These are phyloP conservation scores for Chouioia cunea DNA, from an alignment of 2,888 invertebrate genomes.

Conservation along the genomic window DNA sequence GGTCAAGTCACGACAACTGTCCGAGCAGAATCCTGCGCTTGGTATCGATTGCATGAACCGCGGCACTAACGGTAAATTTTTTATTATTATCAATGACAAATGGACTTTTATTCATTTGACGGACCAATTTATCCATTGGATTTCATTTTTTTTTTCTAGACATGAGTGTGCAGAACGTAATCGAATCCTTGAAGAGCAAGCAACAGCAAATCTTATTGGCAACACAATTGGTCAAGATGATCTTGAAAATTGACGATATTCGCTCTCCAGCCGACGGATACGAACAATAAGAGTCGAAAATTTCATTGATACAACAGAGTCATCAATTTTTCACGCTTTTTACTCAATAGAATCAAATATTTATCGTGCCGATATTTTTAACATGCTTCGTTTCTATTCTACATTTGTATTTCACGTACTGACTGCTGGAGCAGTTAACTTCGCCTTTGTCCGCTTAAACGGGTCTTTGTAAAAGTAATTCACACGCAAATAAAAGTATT, in stretches of 20 bases:
- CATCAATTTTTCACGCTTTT: conserved; percentile 19
- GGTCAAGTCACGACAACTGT: conserved; percentile 88
- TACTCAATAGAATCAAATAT: conserved; percentile 34
- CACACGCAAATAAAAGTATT: conserved; percentile 44
- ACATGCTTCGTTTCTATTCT: conserved; percentile 36
- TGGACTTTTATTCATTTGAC: conserved; percentile 7
- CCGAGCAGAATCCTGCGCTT: conserved; percentile 85
- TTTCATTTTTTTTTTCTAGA: conserved; percentile 70
- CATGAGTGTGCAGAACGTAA: conserved; percentile 95
- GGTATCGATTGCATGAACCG: conserved; percentile 96
- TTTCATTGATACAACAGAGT: conserved; percentile 7
- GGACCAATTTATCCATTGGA: conserved; percentile 20
- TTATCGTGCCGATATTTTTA: conserved; percentile 34
- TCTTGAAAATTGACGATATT: conserved; percentile 98
- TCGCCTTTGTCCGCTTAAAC: conserved; percentile 23
- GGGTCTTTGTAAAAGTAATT: conserved; percentile 35
- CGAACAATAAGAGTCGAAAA: conserved; percentile 19
- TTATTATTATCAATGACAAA: background rate
- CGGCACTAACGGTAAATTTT: conserved; percentile 72
- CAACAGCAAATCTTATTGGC: conserved; percentile 97
- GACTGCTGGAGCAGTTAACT: conserved; percentile 11
- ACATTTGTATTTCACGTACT: conserved; percentile 32
- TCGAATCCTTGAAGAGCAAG: conserved; percentile 97
- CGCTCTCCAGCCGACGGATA: conserved; percentile 70
- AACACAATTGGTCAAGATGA: conserved; percentile 99